Conservation (phyloP, 2,888 invertebrate genomes). For the Lochmaea crataegi region DNA sequence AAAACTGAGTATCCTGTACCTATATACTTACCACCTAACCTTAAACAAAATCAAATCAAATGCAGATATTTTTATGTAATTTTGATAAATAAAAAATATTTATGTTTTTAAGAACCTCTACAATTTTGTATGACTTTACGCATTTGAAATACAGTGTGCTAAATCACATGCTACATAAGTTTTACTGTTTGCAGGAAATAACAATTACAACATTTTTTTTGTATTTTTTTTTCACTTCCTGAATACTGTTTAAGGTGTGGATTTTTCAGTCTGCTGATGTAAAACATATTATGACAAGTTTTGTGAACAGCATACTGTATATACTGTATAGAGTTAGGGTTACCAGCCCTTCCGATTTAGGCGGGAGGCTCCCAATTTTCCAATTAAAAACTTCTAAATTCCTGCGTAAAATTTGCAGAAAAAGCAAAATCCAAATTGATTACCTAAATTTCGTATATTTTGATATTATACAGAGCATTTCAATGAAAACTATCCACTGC, state of each 20-base stretch:
- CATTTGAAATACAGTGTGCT: neutral
- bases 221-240: neutral
- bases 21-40: neutral
- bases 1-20: conserved; percentile 1
- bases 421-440: too few relatives aligned
- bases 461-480: too few relatives aligned
- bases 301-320: neutral
- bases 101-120: conserved; percentile 8
- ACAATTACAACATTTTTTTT: neutral
- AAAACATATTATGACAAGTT: neutral
- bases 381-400: too few relatives aligned
- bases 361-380: too few relatives aligned
- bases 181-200: too few relatives aligned
- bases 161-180: neutral
- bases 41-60: neutral
- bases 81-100: neutral
- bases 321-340: neutral
- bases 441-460: too few relatives aligned
- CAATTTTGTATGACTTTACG: conserved; percentile 10
- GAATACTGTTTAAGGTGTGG: neutral
- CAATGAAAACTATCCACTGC: too few relatives aligned
- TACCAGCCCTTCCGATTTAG: too few relatives aligned
- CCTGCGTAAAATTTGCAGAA: too few relatives aligned
- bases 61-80: conserved; percentile 17
- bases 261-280: neutral